A percentile compares a stretch with the other conserved stretches of the same genome.
Evolutionary conservation across 2,797 vertebrate genomes (phyloP).

Genomic region (Eulemur albifrons): DNA sequence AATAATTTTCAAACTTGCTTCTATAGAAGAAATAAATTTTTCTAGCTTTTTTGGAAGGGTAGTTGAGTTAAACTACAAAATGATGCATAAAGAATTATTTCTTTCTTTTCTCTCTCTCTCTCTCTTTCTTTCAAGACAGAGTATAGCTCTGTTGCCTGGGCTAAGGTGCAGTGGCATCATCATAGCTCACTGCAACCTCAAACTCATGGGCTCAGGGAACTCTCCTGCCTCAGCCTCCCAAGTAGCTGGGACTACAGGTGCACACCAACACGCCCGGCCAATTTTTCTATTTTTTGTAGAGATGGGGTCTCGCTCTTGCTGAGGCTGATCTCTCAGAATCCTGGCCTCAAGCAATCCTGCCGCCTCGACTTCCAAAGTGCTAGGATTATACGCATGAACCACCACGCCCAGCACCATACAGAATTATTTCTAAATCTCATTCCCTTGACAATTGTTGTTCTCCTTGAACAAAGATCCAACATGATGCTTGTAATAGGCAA

Average conservation of each 20-base stretch:
- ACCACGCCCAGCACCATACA: neutral
- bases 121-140: neutral
- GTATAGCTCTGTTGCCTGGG: neutral
- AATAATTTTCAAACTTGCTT: constrained; percentile 10
- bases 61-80: neutral
- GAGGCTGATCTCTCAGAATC: neutral
- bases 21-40: neutral
- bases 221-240: neutral
- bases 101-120: neutral
- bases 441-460: neutral
- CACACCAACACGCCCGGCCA: neutral
- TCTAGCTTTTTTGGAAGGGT: neutral
- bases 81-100: neutral
- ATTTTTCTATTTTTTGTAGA: neutral
- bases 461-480: neutral
- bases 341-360: neutral
- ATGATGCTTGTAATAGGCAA: neutral
- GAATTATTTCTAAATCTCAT: neutral
- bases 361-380: neutral
- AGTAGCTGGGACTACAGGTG: neutral
- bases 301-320: neutral
- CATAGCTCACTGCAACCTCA: neutral
- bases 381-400: neutral
- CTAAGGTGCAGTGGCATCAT: neutral
- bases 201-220: neutral